phyloP scores from a whole-genome alignment of 2,797 vertebrate species.

The Pachyuromys duprasi region DNA sequence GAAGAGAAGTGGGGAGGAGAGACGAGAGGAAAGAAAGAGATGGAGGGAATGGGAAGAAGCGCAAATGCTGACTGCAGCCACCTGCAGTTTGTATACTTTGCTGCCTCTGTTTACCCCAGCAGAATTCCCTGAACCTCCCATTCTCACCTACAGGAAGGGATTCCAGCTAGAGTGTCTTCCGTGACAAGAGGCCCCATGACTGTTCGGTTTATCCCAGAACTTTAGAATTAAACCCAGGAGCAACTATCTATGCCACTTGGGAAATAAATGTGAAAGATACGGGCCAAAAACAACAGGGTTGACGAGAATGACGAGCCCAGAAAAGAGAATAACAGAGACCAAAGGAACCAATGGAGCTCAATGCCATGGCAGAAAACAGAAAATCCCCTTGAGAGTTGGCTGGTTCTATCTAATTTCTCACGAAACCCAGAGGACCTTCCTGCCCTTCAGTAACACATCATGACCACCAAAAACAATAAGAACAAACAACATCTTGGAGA shows the following conservation, averaged over 20 bases:
- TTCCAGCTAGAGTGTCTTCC: not conserved
- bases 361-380: not conserved
- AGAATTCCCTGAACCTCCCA: not conserved
- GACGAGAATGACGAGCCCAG: not conserved
- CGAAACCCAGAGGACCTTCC: not conserved
- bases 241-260: not conserved
- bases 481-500: not conserved
- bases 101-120: not conserved
- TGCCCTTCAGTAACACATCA: not conserved
- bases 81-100: not conserved
- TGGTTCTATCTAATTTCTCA: not conserved
- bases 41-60: too few relatives aligned
- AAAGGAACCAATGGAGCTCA: not conserved
- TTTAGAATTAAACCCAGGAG: not conserved
- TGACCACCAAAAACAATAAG: not conserved
- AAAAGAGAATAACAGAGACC: not conserved
- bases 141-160: not conserved
- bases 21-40: not conserved
- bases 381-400: fast-evolving
- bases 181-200: not conserved
- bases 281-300: not conserved
- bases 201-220: not conserved
- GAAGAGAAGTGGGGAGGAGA: too few relatives aligned
- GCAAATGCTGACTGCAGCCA: not conserved
- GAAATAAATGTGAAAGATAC: not conserved